Evolutionary conservation across 2,797 vertebrate species (phyloP).

Genomic region (Rallus crepitans): DNA sequence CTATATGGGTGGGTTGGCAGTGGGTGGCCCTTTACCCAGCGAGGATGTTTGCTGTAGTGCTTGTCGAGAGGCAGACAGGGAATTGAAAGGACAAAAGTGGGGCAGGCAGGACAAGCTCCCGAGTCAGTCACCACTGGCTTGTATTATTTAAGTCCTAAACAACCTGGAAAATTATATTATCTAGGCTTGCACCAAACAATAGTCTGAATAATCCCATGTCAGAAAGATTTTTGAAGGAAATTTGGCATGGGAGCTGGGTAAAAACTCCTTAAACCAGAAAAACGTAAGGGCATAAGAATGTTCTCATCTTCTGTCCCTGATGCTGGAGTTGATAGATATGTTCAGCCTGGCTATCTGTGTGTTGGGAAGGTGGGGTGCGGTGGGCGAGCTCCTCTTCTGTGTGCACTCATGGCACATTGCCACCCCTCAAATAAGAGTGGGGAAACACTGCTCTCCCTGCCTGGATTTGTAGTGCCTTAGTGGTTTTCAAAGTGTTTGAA

Average conservation of each 20-base stretch:
- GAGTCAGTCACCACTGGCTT: not conserved
- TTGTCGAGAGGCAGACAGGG: not conserved
- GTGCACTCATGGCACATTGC: not conserved
- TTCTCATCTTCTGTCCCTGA: not conserved
- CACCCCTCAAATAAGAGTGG: not conserved
- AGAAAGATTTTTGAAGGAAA: not conserved
- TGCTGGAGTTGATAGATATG: fast-evolving
- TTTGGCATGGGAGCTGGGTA: not conserved
- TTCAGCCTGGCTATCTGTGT: fast-evolving
- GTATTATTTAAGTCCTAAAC: not conserved
- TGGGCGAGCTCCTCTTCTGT: not conserved
- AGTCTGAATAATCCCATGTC: not conserved
- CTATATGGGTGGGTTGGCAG: not conserved
- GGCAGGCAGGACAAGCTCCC: not conserved
- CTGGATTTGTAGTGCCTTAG: not conserved
- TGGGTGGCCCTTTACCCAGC: not conserved
- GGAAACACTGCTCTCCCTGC: fast-evolving
- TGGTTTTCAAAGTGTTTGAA: not conserved
- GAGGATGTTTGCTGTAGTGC: not conserved
- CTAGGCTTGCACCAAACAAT: not conserved
- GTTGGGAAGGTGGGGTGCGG: not conserved
- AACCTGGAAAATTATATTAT: not conserved
- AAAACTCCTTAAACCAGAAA: not conserved
- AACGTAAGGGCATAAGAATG: fast-evolving
- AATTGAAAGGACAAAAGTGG: not conserved